Conservation (phyloP, 2,888 invertebrate species). For the Monoplex corrugatus region DNA sequence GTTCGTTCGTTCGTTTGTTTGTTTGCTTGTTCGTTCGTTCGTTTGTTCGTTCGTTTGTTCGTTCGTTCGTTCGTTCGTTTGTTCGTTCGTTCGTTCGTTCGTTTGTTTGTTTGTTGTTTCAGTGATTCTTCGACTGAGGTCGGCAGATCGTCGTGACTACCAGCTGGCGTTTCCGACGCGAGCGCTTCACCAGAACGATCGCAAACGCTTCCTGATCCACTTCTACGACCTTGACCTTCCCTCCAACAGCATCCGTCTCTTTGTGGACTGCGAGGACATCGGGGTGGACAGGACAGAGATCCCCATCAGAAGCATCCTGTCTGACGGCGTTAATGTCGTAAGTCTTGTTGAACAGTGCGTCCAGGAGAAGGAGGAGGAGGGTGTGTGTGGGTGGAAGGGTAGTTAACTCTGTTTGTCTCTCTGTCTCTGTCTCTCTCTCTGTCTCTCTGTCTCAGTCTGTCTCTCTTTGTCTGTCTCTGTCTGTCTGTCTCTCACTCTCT, state of each 20-base stretch:
- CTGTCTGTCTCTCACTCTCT: neutral
- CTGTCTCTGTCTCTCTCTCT: no score
- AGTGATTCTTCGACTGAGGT: slow-evolving; percentile 67
- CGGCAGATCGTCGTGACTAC: slow-evolving; percentile 66
- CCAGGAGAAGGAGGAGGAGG: neutral
- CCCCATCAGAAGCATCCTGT: slow-evolving; percentile 68
- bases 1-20: no score
- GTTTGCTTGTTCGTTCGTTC: no score
- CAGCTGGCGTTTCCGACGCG: slow-evolving; percentile 67
- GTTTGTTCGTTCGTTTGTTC: no score
- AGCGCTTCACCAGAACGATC: slow-evolving; percentile 59
- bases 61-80: no score
- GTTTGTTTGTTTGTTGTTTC: slow-evolving; percentile 51
- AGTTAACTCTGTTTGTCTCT: no score
- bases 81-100: no score
- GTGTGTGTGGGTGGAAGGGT: neutral
- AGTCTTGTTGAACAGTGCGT: slow-evolving; percentile 46
- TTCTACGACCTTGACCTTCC: slow-evolving; percentile 66
- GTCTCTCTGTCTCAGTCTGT: no score
- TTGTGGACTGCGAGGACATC: slow-evolving; percentile 69
- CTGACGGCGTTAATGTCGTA: slow-evolving; percentile 65
- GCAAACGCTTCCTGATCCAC: slow-evolving; percentile 65
- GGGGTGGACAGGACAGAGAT: slow-evolving; percentile 71
- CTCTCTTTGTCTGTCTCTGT: no score
- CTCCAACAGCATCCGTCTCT: slow-evolving; percentile 68